These are phyloP conservation scores for Isotomurus palustris DNA, from an alignment of 2,888 invertebrate species.

Conservation along the genomic window DNA sequence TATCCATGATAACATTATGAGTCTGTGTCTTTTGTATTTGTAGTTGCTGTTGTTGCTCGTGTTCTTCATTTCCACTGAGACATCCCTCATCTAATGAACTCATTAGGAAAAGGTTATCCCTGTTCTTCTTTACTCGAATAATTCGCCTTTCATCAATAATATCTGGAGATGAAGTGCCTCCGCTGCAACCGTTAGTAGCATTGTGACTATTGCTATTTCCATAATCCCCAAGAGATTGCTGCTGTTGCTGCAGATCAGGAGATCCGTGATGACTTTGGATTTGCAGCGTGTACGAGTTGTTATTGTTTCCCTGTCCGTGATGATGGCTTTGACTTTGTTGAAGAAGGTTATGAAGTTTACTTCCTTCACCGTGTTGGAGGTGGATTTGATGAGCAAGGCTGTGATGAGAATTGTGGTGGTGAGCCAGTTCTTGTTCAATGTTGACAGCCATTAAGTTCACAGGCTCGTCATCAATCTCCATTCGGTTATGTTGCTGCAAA, in stretches of 20 bases:
- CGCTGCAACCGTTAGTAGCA: background rate
- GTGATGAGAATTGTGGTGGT: conserved; percentile 19
- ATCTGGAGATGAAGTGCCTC: conserved; percentile 6
- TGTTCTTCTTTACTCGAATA: conserved; percentile 41
- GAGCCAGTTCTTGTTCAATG: conserved; percentile 35
- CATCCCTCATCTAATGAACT: conserved; percentile 8
- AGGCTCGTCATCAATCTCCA: conserved; percentile 41
- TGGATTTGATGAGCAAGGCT: conserved; percentile 8
- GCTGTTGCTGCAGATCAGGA: background rate
- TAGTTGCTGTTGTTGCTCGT: too few species aligned
- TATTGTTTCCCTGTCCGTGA: conserved; percentile 2
- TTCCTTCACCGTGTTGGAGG: conserved; percentile 8
- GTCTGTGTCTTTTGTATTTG: too few species aligned
- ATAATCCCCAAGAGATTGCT: background rate
- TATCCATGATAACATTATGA: conserved; percentile 57
- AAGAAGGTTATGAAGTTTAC: conserved; percentile 16
- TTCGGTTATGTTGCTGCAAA: conserved; percentile 32
- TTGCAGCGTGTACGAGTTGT: conserved; percentile 27
- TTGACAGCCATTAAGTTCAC: conserved; percentile 43
- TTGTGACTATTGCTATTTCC: background rate
- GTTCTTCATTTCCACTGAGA: conserved; percentile 3
- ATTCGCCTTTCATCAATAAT: conserved; percentile 42
- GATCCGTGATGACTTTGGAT: conserved; percentile 19
- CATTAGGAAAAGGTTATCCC: conserved; percentile 20
- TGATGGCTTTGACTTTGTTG: conserved; percentile 1